A percentile compares a stretch with the other conserved stretches of the same genome.
Conservation (phyloP, 2,113 vertebrate species). For the Nasalis larvatus region DNA sequence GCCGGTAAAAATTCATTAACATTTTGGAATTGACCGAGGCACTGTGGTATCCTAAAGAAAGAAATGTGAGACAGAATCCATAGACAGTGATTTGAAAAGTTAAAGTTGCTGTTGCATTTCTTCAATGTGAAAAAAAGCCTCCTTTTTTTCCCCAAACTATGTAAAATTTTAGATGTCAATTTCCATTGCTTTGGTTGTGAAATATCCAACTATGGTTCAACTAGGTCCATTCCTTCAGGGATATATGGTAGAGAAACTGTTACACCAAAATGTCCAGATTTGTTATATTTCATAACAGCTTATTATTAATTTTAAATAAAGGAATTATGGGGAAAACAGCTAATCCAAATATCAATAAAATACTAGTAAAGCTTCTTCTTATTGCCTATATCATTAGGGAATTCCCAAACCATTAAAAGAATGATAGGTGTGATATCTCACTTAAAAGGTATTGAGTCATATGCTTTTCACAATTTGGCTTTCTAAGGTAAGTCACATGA, state of each 20-base stretch:
- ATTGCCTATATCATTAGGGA: background rate
- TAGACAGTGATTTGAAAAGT: background rate
- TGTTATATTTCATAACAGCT: background rate
- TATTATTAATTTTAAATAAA: slow-evolving; percentile 4
- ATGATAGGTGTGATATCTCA: background rate
- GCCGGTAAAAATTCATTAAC: background rate
- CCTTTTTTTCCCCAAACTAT: background rate
- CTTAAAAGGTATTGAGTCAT: background rate
- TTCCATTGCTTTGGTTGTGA: background rate
- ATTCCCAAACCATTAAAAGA: background rate
- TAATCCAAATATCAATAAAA: background rate
- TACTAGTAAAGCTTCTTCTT: background rate
- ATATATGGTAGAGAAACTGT: background rate
- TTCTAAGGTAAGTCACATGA: slow-evolving; percentile 49
- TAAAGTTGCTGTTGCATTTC: background rate
- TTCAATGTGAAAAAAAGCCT: background rate
- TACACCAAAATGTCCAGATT: background rate
- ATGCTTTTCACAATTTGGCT: background rate
- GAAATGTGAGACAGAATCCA: background rate
- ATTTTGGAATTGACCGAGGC: background rate
- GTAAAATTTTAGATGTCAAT: background rate
- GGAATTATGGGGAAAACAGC: background rate
- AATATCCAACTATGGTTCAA: background rate
- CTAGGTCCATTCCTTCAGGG: background rate
- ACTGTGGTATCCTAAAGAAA: background rate